Base-by-base conservation (phyloP, 2,797 vertebrate genomes). In the Parauchenoglanis punctatus region DNA sequence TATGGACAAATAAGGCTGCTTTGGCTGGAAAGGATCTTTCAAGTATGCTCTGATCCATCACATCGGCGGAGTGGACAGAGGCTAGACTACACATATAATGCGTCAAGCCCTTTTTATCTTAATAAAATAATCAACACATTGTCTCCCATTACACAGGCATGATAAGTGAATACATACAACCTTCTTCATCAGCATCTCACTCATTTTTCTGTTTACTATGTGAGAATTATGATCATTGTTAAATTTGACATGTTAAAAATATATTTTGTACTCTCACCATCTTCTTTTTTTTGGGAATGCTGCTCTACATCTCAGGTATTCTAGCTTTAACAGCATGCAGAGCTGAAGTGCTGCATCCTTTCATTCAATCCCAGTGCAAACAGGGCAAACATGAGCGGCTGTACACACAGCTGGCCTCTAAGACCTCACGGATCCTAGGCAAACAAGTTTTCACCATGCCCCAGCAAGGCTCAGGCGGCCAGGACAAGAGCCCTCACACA, bases 321-420 rank as follows among this genome's bases (percentile, higher is more conserved):
- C 68, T 31, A 31, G 68, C 83, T 87, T 84, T 89, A 87, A 78
- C 88, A 86, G 89, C 91, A 93, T 93, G 93, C 92, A 91, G 92
- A 92, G 93, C 95, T 94, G 75, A 35, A 94, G 91, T 91, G 92
- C 92, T 92, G 93, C 93, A 94, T 95, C 40, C 96, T 96, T 97
- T 95, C 94, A 93, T 92, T 92, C 92, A 89, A 95, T 96, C 96
- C 92, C 46, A 91, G 92, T 91, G 95, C 94, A 97, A 97, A 97
- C 94, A 96, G 92, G 91, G 90, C 91, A 91, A 83, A 86, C 92
- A 89, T 94, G 93, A 95, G 93, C 82, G 93, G 93, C 83, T 87
- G 94, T 93, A 94, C 94, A 93, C 96, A 94, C 96, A 97, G 96
- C 96, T 96, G 96, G 89, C 94, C 89, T 92, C 94, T 93, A 92